A percentile compares a stretch with the other conserved stretches of the same genome.
Conservation (phyloP, 2,113 vertebrate genomes). For the Columbina picui region DNA sequence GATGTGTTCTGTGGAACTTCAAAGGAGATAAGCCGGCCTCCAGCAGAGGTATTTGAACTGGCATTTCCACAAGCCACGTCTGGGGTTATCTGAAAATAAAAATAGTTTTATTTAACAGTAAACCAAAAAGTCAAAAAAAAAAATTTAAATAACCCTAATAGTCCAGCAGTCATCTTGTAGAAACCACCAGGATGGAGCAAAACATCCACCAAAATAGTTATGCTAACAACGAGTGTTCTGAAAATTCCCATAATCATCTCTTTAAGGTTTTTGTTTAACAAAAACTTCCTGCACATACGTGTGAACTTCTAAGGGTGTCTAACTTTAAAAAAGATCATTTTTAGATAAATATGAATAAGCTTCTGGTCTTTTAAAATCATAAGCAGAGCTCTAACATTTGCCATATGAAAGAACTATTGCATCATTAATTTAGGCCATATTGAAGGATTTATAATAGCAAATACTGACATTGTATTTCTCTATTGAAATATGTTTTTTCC, state of each 20-base stretch:
- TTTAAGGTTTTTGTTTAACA: background rate
- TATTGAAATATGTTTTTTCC: background rate
- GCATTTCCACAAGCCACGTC: constrained; percentile 88
- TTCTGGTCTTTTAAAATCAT: background rate
- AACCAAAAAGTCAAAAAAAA: background rate
- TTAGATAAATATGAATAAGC: background rate
- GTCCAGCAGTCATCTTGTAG: background rate
- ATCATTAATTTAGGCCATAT: background rate
- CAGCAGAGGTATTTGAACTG: constrained; percentile 88
- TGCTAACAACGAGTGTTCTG: background rate
- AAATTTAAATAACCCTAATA: background rate
- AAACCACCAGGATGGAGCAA: background rate
- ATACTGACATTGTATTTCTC: background rate
- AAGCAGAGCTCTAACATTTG: background rate
- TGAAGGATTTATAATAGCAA: background rate
- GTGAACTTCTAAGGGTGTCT: background rate
- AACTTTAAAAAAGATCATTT: background rate
- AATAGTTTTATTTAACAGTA: background rate
- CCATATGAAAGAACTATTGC: background rate
- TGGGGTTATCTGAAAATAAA: constrained; percentile 80
- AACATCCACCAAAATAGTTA: background rate
- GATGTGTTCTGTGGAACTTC: constrained; percentile 93
- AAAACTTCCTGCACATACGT: background rate
- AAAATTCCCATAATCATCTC: background rate
- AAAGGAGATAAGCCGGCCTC: constrained; percentile 86